Evolutionary conservation across 23 tunicate species (phyloP), one percentile per base, ranked within the genome.

Genomic region (Halocynthia roretzi): DNA sequence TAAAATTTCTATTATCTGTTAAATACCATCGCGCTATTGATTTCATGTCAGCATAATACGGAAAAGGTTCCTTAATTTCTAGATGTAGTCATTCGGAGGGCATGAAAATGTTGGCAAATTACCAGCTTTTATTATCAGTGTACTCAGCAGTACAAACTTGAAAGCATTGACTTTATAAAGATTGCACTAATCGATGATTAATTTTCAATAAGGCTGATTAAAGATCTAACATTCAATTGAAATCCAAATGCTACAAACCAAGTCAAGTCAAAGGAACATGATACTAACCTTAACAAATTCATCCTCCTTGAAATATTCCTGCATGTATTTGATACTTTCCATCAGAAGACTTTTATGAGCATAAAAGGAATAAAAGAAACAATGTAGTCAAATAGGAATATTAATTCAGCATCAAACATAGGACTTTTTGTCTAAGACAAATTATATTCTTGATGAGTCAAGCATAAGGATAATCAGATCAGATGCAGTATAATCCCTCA

Each of bases 251-350:
- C 44, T 31, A 31, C 44, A 31, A 31, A 31, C 44, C 44, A 31
- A 31, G 44, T 31, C 44, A 31, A 31, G 44, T n/a, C 44, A 31
- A 4, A 31, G 44, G 44, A 31, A 31, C 44, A 31, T 31, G 44
- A 1, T 20, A 22, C 76, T 22, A n/a, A 89, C 96, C 88, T 89
- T 83, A 15, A 89, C 84, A 70, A 89, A 89, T 14, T 77, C 72
- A 51, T 89, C 88, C 6, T 84, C 64, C 21, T 79, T 75, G 49
- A 62, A 79, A 17, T 56, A 51, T 15, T 62, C 67, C 17, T 76
- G 78, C 31, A 89, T 44, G 58, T 89, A 88, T 65, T 73, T 58
- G 8, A 89, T 19, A 67, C 82, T 83, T 68, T 80, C 76, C 56
- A 81, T 66, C 76, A 89, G 84, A 0, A 87, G 81, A 20, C 96